phyloP scores from a whole-genome alignment of 2,797 vertebrate genomes.

The Nannoperca australis region DNA sequence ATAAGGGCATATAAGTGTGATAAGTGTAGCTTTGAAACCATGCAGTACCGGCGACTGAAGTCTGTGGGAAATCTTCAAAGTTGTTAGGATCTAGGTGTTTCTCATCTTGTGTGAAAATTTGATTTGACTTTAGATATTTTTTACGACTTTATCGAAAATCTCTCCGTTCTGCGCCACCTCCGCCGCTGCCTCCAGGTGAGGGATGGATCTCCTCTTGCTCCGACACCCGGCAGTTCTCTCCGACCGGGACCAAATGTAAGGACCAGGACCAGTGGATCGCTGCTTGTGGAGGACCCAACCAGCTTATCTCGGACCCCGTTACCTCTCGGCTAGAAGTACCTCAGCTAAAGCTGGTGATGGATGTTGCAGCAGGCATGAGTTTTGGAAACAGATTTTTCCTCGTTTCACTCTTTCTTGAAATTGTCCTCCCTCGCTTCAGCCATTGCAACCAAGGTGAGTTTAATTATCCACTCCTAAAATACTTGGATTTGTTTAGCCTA shows the following conservation, averaged over 20 bases:
- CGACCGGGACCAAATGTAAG: slow-evolving; percentile 64
- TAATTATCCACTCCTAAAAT: neutral
- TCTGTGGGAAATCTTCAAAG: slow-evolving; percentile 51
- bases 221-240: slow-evolving; percentile 28
- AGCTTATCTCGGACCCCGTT: slow-evolving; percentile 16
- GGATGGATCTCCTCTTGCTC: slow-evolving; percentile 62
- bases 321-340: slow-evolving; percentile 44
- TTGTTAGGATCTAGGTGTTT: slow-evolving; percentile 49
- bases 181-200: slow-evolving; percentile 34
- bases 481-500: neutral
- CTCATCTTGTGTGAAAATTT: slow-evolving; percentile 15
- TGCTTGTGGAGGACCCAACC: slow-evolving; percentile 37
- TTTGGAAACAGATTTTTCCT: slow-evolving; percentile 72
- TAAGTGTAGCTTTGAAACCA: slow-evolving; percentile 9
- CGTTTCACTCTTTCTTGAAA: slow-evolving; percentile 76
- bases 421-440: slow-evolving; percentile 66
- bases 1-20: neutral
- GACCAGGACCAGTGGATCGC: slow-evolving; percentile 45
- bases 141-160: slow-evolving; percentile 36
- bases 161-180: slow-evolving; percentile 19
- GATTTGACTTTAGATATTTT: slow-evolving; percentile 34
- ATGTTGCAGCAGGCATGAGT: slow-evolving; percentile 81
- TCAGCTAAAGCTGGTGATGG: slow-evolving; percentile 45
- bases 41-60: slow-evolving; percentile 31
- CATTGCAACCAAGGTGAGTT: slow-evolving; percentile 81